Base-by-base conservation (phyloP, 2,113 vertebrate species). In the Indri indri region DNA sequence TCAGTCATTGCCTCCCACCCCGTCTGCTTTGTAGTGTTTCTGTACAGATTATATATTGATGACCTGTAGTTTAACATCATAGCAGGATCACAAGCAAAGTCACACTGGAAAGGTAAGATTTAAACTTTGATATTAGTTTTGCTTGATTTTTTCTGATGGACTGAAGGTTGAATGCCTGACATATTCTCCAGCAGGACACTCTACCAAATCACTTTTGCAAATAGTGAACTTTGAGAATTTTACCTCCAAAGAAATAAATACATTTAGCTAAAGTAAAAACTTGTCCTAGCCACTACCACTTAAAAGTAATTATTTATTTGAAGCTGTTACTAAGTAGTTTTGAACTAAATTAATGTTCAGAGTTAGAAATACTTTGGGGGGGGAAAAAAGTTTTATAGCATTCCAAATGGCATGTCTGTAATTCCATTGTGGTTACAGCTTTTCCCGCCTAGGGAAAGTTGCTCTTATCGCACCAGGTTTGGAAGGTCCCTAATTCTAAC, bases 381-480 rank as follows among this genome's bases (percentile, higher is more conserved):
- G 32, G 6, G 40, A 45, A 63, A 42, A 42, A 27, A 2, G 0
- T 18, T 91, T 68, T 93, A 63, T 37, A 66, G 61, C 20, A 63
- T 94, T 96, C 74, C 79, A 93, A 50, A 73, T 97, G 89, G 25
- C 30, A 76, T 82, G 57, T 66, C 66, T 90, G 20, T 93, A 93
- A 94, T 94, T 97, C 18, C 83, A 91, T 81, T 93, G 61, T 88
- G 77, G 27, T 92, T 86, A 70, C 12, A 61, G 34, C 40, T 95
- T 94, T 97, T 88, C n/a, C 37, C 0, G 0, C 71, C 23, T 32
- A 30, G 65, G 65, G 22, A 65, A 45, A 93, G 37, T 95, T 98
- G 42, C 18, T 88, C 37, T 61, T 86, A 25, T 17, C 57, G 63
- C 0, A 27, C 27, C 61, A 84, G 76, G 20, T 77, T 84, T 83